Percentiles rank a stretch among this genome's conserved stretches.
Conservation (phyloP, 2,888 invertebrate genomes). For the Neelides folsomi region DNA sequence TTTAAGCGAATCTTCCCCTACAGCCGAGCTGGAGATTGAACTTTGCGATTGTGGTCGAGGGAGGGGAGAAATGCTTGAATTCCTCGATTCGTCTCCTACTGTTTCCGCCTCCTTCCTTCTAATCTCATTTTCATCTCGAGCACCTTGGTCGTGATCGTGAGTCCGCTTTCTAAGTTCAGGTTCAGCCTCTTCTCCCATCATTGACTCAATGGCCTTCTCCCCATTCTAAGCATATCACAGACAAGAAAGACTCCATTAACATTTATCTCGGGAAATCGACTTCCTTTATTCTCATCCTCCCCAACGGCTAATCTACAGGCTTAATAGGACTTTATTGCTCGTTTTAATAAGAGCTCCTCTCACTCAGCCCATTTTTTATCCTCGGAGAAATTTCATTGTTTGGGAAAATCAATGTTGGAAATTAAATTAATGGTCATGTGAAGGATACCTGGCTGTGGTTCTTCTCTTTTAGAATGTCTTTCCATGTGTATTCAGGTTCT, state of each 20-base stretch:
- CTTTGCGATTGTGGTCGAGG: too few relatives aligned
- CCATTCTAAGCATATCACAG: slow-evolving; percentile 3
- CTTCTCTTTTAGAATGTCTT: slow-evolving; percentile 25
- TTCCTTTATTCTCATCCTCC: too few relatives aligned
- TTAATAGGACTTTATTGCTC: not conserved
- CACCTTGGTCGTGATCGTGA: not conserved
- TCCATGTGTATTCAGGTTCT: slow-evolving; percentile 23
- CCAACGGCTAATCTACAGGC: too few relatives aligned
- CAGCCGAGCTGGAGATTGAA: too few relatives aligned
- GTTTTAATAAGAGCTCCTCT: not conserved
- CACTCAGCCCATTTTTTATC: too few relatives aligned
- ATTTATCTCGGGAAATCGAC: too few relatives aligned
- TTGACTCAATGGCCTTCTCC: slow-evolving; percentile 16
- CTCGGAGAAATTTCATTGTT: too few relatives aligned
- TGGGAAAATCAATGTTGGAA: too few relatives aligned
- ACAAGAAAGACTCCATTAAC: not conserved
- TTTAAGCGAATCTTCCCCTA: too few relatives aligned
- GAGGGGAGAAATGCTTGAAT: too few relatives aligned
- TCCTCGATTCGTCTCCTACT: too few relatives aligned
- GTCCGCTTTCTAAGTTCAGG: not conserved
- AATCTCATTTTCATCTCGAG: slow-evolving; percentile 7
- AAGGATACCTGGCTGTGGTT: slow-evolving; percentile 22
- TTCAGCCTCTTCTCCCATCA: slow-evolving; percentile 4
- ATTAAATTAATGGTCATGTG: not conserved
- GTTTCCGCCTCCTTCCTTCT: not conserved